A percentile compares a stretch with the other conserved stretches of the same genome.
Conservation (phyloP, 1,140 invertebrate species). For the Rhopalosiphum maidis region DNA sequence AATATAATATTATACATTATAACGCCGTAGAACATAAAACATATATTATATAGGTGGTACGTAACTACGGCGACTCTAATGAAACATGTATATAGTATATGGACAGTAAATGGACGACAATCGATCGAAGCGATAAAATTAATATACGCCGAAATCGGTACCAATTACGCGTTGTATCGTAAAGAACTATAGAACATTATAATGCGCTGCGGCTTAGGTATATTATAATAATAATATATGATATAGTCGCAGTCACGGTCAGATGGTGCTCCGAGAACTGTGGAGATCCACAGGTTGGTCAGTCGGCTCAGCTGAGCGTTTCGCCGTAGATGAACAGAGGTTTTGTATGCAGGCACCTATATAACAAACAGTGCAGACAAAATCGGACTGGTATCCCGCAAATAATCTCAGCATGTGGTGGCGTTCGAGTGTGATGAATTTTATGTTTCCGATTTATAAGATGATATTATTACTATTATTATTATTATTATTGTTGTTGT, state of each 20-base stretch:
- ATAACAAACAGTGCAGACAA: neutral
- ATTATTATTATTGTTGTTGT: neutral
- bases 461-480: neutral
- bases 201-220: too few species aligned
- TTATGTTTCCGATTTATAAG: too few species aligned
- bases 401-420: neutral
- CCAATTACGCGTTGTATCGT: neutral
- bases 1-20: neutral
- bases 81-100: neutral
- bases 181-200: neutral
- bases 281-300: neutral
- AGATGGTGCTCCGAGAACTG: neutral
- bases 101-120: too few species aligned
- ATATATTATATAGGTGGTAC: neutral
- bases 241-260: neutral
- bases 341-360: neutral
- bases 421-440: neutral
- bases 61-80: neutral
- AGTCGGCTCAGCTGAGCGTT: neutral
- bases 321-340: neutral
- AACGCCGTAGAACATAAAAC: neutral
- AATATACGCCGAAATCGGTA: neutral
- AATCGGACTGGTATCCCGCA: neutral
- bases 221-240: neutral
- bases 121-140: neutral